phyloP scores from a whole-genome alignment of 2,888 invertebrate genomes.

The Limnephilus auricula region DNA sequence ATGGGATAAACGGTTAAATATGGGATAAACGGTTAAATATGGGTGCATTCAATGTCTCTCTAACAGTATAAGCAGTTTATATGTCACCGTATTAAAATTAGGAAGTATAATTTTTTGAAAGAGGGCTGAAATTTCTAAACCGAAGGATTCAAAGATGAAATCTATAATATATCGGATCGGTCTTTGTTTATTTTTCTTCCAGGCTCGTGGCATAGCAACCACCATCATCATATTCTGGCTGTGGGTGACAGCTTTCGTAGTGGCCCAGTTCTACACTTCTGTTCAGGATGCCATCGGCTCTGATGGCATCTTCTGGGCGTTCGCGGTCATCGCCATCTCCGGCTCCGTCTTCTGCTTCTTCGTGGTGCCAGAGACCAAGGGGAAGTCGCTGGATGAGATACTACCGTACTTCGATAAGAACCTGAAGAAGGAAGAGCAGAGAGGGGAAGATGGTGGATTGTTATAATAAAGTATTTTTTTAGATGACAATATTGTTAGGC shows the following conservation, averaged over 20 bases:
- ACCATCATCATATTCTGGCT: slow-evolving; percentile 71
- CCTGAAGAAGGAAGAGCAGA: not conserved
- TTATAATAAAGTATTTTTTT: not conserved
- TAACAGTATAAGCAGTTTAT: too few relatives aligned
- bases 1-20: too few relatives aligned
- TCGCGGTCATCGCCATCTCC: slow-evolving; percentile 70
- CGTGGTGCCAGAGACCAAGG: too few relatives aligned
- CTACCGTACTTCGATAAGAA: slow-evolving; percentile 62
- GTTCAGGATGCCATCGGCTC: slow-evolving; percentile 69
- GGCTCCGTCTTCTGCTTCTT: slow-evolving; percentile 69
- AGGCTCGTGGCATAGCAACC: slow-evolving; percentile 72
- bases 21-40: too few relatives aligned
- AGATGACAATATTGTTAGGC: too few relatives aligned
- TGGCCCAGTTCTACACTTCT: slow-evolving; percentile 54
- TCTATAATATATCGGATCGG: too few relatives aligned
- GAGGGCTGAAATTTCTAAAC: too few relatives aligned
- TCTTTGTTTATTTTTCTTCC: too few relatives aligned
- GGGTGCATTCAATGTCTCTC: too few relatives aligned
- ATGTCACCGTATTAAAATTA: too few relatives aligned
- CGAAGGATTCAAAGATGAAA: too few relatives aligned
- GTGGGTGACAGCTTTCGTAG: slow-evolving; percentile 71
- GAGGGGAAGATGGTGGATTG: slow-evolving; percentile 15
- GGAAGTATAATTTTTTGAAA: too few relatives aligned
- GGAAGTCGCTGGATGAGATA: slow-evolving; percentile 69
- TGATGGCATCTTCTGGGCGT: slow-evolving; percentile 71